phyloP scores from a whole-genome alignment of 2,797 vertebrate genomes.

The Manis javanica region DNA sequence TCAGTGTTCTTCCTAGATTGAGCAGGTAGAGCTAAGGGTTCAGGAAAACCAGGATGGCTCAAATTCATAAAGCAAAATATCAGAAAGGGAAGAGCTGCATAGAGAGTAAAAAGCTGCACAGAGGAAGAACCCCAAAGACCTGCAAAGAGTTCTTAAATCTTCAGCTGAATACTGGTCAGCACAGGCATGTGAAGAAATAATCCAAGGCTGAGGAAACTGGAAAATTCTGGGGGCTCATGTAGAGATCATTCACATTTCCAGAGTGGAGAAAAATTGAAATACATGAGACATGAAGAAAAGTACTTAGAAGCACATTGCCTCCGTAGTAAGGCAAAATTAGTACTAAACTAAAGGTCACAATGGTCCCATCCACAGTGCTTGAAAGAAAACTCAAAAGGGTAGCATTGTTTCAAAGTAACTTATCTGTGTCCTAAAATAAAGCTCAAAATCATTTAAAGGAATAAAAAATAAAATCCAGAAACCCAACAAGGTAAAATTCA shows the following conservation, averaged over 20 bases:
- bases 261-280: not conserved
- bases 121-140: not conserved
- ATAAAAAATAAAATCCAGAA: not conserved
- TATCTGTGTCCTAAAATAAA: not conserved
- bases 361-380: not conserved
- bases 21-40: not conserved
- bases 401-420: not conserved
- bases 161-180: not conserved
- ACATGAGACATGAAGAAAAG: not conserved
- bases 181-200: not conserved
- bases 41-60: not conserved
- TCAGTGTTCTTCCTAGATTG: not conserved
- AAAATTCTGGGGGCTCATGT: not conserved
- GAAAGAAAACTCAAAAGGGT: not conserved
- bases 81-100: not conserved
- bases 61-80: not conserved
- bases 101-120: not conserved
- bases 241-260: not conserved
- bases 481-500: not conserved
- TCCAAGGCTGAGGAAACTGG: not conserved
- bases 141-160: not conserved
- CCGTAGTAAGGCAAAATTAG: not conserved
- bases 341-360: not conserved
- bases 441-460: slow-evolving; percentile 18
- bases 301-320: not conserved